Base-by-base conservation (phyloP, 30 jellyfish, hydroid and myxozoan species). In the Hydractinia symbiolongicarpus region DNA sequence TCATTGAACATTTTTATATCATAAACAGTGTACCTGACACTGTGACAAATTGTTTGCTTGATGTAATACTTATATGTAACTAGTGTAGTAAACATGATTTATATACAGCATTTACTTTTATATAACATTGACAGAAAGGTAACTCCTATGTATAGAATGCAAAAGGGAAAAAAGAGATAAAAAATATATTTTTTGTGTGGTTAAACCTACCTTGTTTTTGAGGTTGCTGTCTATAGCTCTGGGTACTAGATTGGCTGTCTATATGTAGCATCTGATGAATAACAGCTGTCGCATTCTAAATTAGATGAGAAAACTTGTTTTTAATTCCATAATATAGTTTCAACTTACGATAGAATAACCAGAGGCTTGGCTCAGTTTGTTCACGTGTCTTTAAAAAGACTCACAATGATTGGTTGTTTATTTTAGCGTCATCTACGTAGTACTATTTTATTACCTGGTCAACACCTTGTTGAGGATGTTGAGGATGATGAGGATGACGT, bases 241-340 rank as follows among this genome's bases (percentile, higher is more conserved):
- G 74, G 40, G 52, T 64, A 6, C 52, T 44, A 64, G 9, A 1
- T 64, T 64, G 74, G 40, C 17, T 64, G 19, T 44, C 52, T 64
- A 64, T n/a, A 51, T 64, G 74, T 51, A 64, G 17, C 19, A 71
- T 55, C n/a, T 71, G 44, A 8, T 71, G 80, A 8, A 71, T n/a
- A 71, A 50, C 80, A 20, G 80, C 61, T 8, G 80, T 71, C 44
- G 80, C 80, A 50, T 71, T 50, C 80, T 71, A 58, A 19, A 50
- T 7, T 19, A 71, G 51, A 71, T 4, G 15, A 3, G 19, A 58
- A 58, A 58, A 58, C 69, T 0, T 13, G 15, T 58, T 30, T 30
- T 30, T 30, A 30, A 30, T 30, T 30, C 44, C 44, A 30, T 30
- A 30, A 30, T 30, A 30, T 30, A 30, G 44, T 30, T 30, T 2